Base-by-base conservation (phyloP, 2,797 vertebrate genomes). In the Coregonus sp. region DNA sequence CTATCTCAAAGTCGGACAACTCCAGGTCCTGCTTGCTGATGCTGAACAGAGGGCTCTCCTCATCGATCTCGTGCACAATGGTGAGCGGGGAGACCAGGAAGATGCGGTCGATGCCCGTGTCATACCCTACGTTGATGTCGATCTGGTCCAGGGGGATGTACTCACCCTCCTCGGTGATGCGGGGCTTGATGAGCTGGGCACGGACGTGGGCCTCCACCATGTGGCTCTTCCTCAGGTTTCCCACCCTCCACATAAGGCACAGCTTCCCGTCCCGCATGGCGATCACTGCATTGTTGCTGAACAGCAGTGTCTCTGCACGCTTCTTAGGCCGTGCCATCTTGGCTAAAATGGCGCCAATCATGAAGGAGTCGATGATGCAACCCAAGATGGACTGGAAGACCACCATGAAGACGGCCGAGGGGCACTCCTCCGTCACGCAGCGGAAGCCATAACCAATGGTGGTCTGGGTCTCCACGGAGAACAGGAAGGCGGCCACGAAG, bases 271-370 rank as follows among this genome's bases (percentile, higher is more conserved):
- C 97, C 0, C 96, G 94, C 93, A 98, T 90, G 0, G 96, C 94
- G 11, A 99, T 96, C 5, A 99, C 95, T 0, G 97, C 97, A 0
- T 98, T 96, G 78, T 97, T 95, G 78, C 97, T 98, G 84, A 99
- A 99, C 33, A 99, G 93, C 20, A 99, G 92, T 0, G 97, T 99
- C 92, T 99, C 94, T 0, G 97, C 97, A 2, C 97, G 89, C 87
- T 99, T 99, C 89, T 99, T 99, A 75, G 98, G 98, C 82, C 98
- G 91, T 0, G 98, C 98, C 97, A 99, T 99, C 91, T 99, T 99
- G 78, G 97, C 97, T 97, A 99, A 98, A 92, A 99, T 99, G 82
- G 97, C 97, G 0, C 98, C 97, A 0, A 99, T 99, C 97, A 98
- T 99, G 88, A 99, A 99, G 67, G 97, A 97, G 78, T 99, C 97